Base-by-base conservation (phyloP, 1,140 invertebrate species). In the Drosophila seguyi region DNA sequence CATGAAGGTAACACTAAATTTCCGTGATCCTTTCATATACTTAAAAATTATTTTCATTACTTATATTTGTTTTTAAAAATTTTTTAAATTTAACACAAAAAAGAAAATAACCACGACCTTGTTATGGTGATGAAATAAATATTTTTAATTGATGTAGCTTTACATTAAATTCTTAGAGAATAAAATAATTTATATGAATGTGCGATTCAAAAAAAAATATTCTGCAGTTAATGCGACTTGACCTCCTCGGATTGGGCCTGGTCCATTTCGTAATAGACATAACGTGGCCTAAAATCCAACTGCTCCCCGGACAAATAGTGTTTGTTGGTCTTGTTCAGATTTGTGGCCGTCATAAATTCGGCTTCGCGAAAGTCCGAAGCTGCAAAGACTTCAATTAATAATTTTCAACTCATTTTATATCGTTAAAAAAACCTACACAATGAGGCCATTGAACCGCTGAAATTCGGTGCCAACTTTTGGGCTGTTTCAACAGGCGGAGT, bases 191-290 rank as follows among this genome's bases (percentile, higher is more conserved):
- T 36, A 27, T 25, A 41, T 14, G 16, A 14, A 11, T 18, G 31
- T 60, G 14, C 39, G 5, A 34, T 31, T 29, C n/a, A n/a, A 31
- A 16, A 55, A 31, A 31, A n/a, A 56, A 31, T 27, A 22, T n/a
- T n/a, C 18, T 18, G 11, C 31, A 39, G n/a, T 48, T 47, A 75
- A 36, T 39, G 47, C 2, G 66, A 31, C 48, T 47, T 67, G 6
- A 67, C 31, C 45, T 82, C 71, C 34, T 83, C 66, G 1, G 48
- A 18, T 39, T 74, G 68, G 8, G 42, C 25, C 27, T 68, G 65
- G 0, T 85, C 80, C 58, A 79, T 77, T 75, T 92, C 79, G 25
- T 91, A 92, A 53, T 92, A 92, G 1, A 92, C 66, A 78, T 92
- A 92, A 14, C 79, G 87, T 27, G 91, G 91, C 29, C 74, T 69